Evolutionary conservation across 2,888 invertebrate genomes (phyloP).

Genomic region (Lypha dubia): DNA sequence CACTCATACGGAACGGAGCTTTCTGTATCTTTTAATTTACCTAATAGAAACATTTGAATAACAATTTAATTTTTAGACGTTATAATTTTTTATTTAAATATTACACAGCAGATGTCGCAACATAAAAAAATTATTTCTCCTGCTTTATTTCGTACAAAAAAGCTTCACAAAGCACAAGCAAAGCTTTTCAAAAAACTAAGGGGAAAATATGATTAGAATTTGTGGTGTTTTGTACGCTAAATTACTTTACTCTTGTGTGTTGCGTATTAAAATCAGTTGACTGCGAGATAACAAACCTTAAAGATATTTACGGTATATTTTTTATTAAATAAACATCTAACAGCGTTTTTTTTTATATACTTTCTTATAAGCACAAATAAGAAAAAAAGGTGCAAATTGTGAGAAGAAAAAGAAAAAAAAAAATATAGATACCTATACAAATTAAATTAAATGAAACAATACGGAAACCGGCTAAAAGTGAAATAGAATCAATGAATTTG

Average conservation of each 20-base stretch:
- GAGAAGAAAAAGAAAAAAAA: slow-evolving; percentile 28
- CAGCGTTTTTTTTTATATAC: slow-evolving; percentile 34
- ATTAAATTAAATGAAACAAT: slow-evolving; percentile 40
- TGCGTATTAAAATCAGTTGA: slow-evolving; percentile 80
- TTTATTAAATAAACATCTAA: slow-evolving; percentile 26
- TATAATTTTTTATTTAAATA: neutral
- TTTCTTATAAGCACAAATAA: slow-evolving; percentile 39
- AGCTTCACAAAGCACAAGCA: slow-evolving; percentile 68
- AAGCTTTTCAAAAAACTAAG: slow-evolving; percentile 56
- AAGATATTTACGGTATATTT: slow-evolving; percentile 74
- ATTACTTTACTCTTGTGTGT: slow-evolving; percentile 74
- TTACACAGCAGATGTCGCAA: slow-evolving; percentile 47
- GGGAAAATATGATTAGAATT: slow-evolving; percentile 45
- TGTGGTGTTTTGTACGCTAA: slow-evolving; percentile 75
- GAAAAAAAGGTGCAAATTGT: slow-evolving; percentile 50
- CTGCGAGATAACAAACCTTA: slow-evolving; percentile 81
- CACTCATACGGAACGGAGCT: too few relatives aligned
- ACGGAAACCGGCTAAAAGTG: slow-evolving; percentile 64
- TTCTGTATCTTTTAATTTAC: too few relatives aligned
- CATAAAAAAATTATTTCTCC: slow-evolving; percentile 14
- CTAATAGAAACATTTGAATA: neutral
- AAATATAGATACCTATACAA: slow-evolving; percentile 20
- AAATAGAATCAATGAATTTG: slow-evolving; percentile 45
- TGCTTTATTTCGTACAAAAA: slow-evolving; percentile 74
- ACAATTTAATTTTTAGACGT: neutral